These are phyloP conservation scores for Menura novaehollandiae DNA, from an alignment of 2,113 vertebrate genomes.

Conservation along the genomic window DNA sequence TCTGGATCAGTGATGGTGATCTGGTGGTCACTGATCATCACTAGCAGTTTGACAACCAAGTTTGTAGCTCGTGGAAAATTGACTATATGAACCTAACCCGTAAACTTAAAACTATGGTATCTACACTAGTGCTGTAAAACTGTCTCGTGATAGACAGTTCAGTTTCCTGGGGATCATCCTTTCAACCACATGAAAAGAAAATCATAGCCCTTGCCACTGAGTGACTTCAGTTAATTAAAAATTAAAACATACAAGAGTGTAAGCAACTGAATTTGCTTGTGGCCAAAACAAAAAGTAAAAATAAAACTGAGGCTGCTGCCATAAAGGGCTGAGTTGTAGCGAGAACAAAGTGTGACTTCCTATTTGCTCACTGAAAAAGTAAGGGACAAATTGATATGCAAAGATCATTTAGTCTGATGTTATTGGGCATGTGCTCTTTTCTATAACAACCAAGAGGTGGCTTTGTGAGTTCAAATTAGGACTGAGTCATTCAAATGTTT, in stretches of 20 bases:
- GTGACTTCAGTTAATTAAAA: not conserved
- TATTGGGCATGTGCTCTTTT: not conserved
- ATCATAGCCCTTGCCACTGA: not conserved
- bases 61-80: not conserved
- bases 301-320: not conserved
- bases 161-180: not conserved
- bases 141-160: not conserved
- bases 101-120: not conserved
- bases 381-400: not conserved
- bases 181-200: not conserved
- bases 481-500: not conserved
- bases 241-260: not conserved
- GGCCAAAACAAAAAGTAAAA: not conserved
- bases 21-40: not conserved
- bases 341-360: not conserved
- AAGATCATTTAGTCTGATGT: not conserved
- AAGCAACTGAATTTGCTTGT: not conserved
- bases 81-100: not conserved
- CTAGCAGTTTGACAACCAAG: not conserved
- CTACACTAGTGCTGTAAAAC: not conserved
- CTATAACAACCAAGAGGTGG: not conserved
- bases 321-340: not conserved
- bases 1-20: not conserved
- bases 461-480: not conserved
- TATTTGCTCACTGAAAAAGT: not conserved